phyloP scores from a whole-genome alignment of 2,888 invertebrate genomes.

The Trypoxylon attenuatum region DNA sequence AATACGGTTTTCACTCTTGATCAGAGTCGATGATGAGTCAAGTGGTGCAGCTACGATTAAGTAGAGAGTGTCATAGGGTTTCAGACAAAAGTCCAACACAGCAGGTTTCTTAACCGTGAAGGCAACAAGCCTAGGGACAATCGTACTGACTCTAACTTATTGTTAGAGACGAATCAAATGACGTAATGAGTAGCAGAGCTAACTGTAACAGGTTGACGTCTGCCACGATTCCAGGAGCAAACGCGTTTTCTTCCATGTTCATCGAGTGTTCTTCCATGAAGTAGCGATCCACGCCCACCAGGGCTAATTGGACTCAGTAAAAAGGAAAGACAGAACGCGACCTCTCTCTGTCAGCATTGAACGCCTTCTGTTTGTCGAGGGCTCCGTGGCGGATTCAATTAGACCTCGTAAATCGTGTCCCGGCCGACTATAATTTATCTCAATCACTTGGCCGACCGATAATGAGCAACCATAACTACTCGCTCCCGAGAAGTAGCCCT shows the following conservation, averaged over 20 bases:
- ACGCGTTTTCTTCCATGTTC: slow-evolving; percentile 18
- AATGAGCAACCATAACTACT: slow-evolving; percentile 37
- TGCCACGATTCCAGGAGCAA: neutral
- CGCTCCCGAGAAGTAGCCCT: neutral
- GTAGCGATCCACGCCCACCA: slow-evolving; percentile 55
- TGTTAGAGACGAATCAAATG: too few relatives aligned
- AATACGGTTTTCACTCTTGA: too few relatives aligned
- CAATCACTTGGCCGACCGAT: slow-evolving; percentile 40
- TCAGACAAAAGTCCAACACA: too few relatives aligned
- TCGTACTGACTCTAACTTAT: too few relatives aligned
- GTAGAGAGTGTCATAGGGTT: too few relatives aligned
- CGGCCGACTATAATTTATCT: slow-evolving; percentile 55
- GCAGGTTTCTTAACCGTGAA: too few relatives aligned
- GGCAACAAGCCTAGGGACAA: too few relatives aligned
- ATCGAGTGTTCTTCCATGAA: slow-evolving; percentile 56
- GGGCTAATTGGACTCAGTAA: slow-evolving; percentile 50
- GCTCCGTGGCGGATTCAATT: slow-evolving; percentile 54
- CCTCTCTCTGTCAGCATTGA: slow-evolving; percentile 17
- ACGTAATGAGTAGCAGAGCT: too few relatives aligned
- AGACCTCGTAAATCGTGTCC: slow-evolving; percentile 62
- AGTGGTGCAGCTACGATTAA: too few relatives aligned
- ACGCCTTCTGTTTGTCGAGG: slow-evolving; percentile 48
- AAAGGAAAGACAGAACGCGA: slow-evolving; percentile 39
- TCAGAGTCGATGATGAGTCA: too few relatives aligned
- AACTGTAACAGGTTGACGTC: too few relatives aligned